Base-by-base conservation (phyloP, 2,888 invertebrate species). In the Melolontha melolontha region DNA sequence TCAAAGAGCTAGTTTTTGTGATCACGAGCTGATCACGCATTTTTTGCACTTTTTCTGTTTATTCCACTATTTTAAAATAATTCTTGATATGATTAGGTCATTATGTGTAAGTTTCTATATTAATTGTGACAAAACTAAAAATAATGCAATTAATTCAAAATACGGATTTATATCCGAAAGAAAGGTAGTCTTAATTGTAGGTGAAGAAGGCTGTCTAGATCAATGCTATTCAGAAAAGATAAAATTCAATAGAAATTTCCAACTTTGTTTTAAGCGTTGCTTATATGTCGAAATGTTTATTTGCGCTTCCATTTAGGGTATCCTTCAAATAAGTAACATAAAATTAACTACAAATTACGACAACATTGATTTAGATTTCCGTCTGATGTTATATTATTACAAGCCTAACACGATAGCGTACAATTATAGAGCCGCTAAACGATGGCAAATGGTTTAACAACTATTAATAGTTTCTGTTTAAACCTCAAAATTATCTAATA, bases 361-460 rank as follows among this genome's bases (percentile, higher is more conserved):
- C 44, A 44, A 29, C 51, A 29, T 63, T 63, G 67, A 67, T 67
- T 67, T 63, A 54, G 52, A 62, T 67, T 67, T 52, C 47, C 52
- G 51, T 67, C 62, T 40, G 40, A 52, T 67, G 52, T 42, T 63
- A 34, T 59, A 50, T 47, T 57, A 52, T 55, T 49, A n/a, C n/a
- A n/a, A 50, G 29, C 41, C 17, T 50, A 42, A 22, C 41, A 29
- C 39, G 12, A 49, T 50, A 44, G 14, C 39, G 47, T 57, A 17
- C 66, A 29, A 57, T 55, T 66, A 59, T 49, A 42, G 39, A 42
- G 50, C 39, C 66, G 55, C 40, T 40, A 57, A 57, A 66, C 44
- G 57, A 39, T 6, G 6, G 5, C 6, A 29, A 29, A 29, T 29
- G 29, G 5, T 29, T 49, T 62, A 27, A 11, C 14, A 54, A 40